These are phyloP conservation scores for Apodemia hepburni DNA, from an alignment of 2,888 invertebrate species.

Conservation along the genomic window DNA sequence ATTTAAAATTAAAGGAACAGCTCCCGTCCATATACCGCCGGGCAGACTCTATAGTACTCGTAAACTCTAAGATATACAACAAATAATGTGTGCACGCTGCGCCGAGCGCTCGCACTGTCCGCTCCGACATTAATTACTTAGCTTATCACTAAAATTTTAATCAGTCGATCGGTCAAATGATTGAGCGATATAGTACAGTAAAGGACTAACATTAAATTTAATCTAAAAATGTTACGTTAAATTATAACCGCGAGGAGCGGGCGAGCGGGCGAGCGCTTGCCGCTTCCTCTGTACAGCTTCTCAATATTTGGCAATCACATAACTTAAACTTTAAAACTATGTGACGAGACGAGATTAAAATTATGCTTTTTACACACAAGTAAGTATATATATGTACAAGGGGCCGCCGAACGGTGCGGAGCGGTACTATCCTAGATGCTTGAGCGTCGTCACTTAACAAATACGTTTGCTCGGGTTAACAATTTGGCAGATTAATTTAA, in stretches of 20 bases:
- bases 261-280: conserved; percentile 43
- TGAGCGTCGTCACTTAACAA: conserved; percentile 72
- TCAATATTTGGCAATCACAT: conserved; percentile 79
- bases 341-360: conserved; percentile 77
- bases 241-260: conserved; percentile 69
- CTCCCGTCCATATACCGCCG: conserved; percentile 36
- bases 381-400: conserved; percentile 70
- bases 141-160: conserved; percentile 80
- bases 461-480: conserved; percentile 66
- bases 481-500: conserved; percentile 77
- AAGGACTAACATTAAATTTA: conserved; percentile 80
- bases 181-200: conserved; percentile 80
- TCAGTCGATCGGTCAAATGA: conserved; percentile 80
- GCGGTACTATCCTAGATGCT: conserved; percentile 65
- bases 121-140: conserved; percentile 63
- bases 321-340: conserved; percentile 78
- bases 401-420: conserved; percentile 60
- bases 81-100: conserved; percentile 39
- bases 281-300: conserved; percentile 60
- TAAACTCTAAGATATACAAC: conserved; percentile 65
- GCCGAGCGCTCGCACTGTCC: conserved; percentile 33
- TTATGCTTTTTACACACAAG: conserved; percentile 75
- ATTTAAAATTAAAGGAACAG: conserved; percentile 60
- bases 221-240: conserved; percentile 79
- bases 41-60: conserved; percentile 54